Evolutionary conservation across 2,113 vertebrate genomes (phyloP).

Genomic region (Fulmarus glacialis): DNA sequence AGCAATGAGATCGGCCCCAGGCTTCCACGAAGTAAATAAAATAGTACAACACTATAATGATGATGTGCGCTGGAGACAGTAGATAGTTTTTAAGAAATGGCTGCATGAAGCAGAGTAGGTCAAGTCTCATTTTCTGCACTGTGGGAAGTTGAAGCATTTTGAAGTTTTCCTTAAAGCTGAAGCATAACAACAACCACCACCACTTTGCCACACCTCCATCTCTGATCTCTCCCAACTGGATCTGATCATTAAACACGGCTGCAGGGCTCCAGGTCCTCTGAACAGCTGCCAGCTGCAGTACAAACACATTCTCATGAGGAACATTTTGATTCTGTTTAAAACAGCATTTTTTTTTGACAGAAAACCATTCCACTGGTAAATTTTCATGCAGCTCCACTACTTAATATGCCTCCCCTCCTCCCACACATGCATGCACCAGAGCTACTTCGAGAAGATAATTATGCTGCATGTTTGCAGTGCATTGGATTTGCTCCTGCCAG

Average conservation of each 20-base stretch:
- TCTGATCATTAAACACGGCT: conserved; percentile 20
- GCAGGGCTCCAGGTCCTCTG: conserved; percentile 41
- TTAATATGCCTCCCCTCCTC: conserved; percentile 2
- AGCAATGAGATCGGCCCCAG: background rate
- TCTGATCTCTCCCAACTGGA: conserved; percentile 31
- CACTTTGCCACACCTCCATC: conserved; percentile 12
- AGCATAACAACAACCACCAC: background rate
- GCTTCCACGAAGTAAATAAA: background rate
- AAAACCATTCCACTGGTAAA: background rate
- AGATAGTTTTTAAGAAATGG: background rate
- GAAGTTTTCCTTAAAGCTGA: background rate
- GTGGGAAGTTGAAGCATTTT: background rate
- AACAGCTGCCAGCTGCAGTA: conserved; percentile 16
- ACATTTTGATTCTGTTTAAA: conserved; percentile 24
- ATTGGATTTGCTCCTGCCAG: background rate
- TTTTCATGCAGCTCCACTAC: background rate
- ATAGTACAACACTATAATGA: background rate
- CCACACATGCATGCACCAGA: background rate
- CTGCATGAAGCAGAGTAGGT: background rate
- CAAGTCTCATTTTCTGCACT: background rate
- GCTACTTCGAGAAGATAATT: background rate
- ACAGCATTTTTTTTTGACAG: background rate
- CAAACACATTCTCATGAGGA: background rate
- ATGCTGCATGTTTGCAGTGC: background rate
- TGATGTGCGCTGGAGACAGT: background rate